Evolutionary conservation across 2,113 vertebrate species (phyloP).

Genomic region (Takifugu flavidus): DNA sequence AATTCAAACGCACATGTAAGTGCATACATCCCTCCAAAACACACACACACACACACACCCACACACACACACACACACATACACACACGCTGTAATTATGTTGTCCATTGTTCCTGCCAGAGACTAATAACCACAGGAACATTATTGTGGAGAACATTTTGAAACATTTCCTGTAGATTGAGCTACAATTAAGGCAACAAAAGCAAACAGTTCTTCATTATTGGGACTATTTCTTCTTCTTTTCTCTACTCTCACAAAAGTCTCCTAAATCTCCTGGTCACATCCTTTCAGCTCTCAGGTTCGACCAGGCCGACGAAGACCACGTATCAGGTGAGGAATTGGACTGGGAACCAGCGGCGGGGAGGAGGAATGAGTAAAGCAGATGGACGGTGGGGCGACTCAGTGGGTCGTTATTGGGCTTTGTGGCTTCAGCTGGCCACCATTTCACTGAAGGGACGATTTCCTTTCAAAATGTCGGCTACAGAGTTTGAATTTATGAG

Average conservation of each 20-base stretch:
- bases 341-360: constrained; percentile 34
- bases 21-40: not conserved
- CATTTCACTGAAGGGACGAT: constrained; percentile 38
- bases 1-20: not conserved
- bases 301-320: constrained; percentile 5
- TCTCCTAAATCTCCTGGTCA: constrained; percentile 26
- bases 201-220: constrained; percentile 15
- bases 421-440: constrained; percentile 47
- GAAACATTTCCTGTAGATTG: constrained; percentile 39
- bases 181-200: constrained; percentile 21
- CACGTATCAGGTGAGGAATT: constrained; percentile 35
- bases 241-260: constrained; percentile 7
- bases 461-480: constrained; percentile 48
- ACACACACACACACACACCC: not conserved
- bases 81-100: not conserved
- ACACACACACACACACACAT: not conserved
- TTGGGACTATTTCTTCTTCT: not conserved
- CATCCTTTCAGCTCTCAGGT: constrained; percentile 28
- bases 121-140: constrained; percentile 28
- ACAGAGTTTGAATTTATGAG: constrained; percentile 17
- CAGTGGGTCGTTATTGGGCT: constrained; percentile 22
- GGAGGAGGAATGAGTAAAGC: constrained; percentile 38
- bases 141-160: constrained; percentile 13
- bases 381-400: constrained; percentile 32
- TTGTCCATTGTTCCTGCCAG: constrained; percentile 43